Evolutionary conservation across 2,888 invertebrate species (phyloP).

Genomic region (Trichogramma dendrolimi): DNA sequence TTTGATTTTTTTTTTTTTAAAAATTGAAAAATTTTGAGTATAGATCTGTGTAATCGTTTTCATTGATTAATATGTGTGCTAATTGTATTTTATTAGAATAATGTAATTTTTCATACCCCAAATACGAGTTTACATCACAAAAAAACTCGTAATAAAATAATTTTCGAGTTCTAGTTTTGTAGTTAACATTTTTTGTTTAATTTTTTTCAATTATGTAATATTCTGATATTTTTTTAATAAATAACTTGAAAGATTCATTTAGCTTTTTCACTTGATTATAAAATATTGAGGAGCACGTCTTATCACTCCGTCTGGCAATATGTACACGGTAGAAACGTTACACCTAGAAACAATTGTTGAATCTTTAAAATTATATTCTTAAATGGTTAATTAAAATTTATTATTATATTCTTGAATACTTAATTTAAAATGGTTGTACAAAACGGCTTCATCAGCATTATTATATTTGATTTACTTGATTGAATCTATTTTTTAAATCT

Average conservation of each 20-base stretch:
- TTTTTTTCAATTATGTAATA: conserved; percentile 1
- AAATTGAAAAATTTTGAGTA: not conserved
- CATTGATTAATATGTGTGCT: conserved; percentile 6
- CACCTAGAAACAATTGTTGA: no score
- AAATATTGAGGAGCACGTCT: not conserved
- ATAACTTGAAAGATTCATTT: not conserved
- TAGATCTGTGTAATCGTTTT: not conserved
- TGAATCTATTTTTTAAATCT: no score
- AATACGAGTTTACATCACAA: no score
- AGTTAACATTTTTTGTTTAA: conserved; percentile 40
- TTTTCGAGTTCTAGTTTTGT: conserved; percentile 32
- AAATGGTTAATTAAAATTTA: no score
- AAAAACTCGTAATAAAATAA: not conserved
- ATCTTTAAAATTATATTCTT: no score
- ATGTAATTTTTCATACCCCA: not conserved
- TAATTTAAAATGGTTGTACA: no score
- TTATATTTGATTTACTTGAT: no score
- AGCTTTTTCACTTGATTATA: not conserved
- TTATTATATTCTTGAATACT: no score
- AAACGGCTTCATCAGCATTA: no score
- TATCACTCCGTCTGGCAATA: not conserved
- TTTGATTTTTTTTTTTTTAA: not conserved
- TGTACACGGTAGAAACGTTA: no score
- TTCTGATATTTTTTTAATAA: not conserved
- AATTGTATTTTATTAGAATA: conserved; percentile 7